phyloP scores from a whole-genome alignment of 2,113 vertebrate genomes.

The Crotalus horridus region DNA sequence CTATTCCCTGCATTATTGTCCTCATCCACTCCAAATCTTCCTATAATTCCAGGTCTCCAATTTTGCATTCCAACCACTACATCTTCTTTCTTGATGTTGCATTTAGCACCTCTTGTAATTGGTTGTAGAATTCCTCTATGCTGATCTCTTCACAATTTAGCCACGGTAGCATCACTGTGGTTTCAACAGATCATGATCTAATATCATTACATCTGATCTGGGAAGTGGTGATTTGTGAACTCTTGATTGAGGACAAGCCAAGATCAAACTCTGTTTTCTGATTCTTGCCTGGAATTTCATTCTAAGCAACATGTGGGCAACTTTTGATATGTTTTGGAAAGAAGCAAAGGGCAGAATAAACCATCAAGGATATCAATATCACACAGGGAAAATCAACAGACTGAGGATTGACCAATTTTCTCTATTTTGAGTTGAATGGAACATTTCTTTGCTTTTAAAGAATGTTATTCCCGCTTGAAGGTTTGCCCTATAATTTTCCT shows the following conservation, averaged over 20 bases:
- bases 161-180: not conserved
- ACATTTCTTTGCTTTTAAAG: not conserved
- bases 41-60: not conserved
- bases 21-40: not conserved
- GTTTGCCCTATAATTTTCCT: not conserved
- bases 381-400: not conserved
- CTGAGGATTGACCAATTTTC: not conserved
- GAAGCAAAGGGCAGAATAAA: not conserved
- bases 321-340: not conserved
- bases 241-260: not conserved
- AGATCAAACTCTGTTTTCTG: not conserved
- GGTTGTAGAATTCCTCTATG: not conserved
- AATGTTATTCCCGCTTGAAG: not conserved
- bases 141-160: not conserved
- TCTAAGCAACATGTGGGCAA: not conserved
- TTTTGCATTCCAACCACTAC: not conserved
- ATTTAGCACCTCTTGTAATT: not conserved
- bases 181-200: not conserved
- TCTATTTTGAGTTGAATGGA: not conserved
- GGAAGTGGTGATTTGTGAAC: not conserved
- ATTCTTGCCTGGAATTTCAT: not conserved
- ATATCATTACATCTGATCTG: not conserved
- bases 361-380: not conserved
- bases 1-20: not conserved
- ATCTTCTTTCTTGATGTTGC: not conserved